phyloP scores from a whole-genome alignment of 2,888 invertebrate species.

The Pyrochroa serraticornis region DNA sequence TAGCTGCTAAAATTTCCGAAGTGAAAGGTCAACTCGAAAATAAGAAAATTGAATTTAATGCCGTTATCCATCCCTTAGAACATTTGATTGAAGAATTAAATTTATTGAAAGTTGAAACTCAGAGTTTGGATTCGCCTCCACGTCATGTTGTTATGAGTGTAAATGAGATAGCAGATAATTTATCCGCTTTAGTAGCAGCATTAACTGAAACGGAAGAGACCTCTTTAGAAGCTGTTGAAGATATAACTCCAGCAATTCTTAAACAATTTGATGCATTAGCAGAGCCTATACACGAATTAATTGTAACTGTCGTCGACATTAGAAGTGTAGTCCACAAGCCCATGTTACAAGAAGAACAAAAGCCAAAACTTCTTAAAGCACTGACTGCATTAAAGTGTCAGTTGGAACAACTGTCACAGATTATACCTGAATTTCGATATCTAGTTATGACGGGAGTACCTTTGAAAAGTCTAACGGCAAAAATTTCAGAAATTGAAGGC shows the following conservation, averaged over 20 bases:
- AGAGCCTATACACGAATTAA: slow-evolving; percentile 27
- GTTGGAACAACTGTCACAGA: neutral
- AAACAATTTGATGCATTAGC: slow-evolving; percentile 14
- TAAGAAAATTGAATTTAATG: slow-evolving; percentile 10
- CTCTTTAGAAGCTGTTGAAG: neutral
- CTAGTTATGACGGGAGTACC: no score
- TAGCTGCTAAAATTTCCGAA: slow-evolving; percentile 21
- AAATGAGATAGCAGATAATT: slow-evolving; percentile 1
- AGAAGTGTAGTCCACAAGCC: neutral
- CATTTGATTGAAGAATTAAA: slow-evolving; percentile 5
- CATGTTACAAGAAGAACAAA: neutral
- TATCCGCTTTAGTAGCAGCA: slow-evolving; percentile 16
- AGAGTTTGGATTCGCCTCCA: neutral
- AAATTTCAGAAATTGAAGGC: no score
- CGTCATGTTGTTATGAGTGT: slow-evolving; percentile 1
- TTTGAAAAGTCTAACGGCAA: no score
- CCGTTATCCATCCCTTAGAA: neutral
- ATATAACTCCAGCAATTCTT: neutral
- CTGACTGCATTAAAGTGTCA: slow-evolving; percentile 10
- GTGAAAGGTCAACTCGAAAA: slow-evolving; percentile 8
- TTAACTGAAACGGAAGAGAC: slow-evolving; percentile 5
- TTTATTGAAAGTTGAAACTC: neutral
- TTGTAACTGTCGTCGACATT: slow-evolving; percentile 16
- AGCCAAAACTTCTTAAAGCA: slow-evolving; percentile 3
- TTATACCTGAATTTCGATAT: no score